Conservation (phyloP, 2,888 invertebrate species). For the Arrhopalites spinosus region DNA sequence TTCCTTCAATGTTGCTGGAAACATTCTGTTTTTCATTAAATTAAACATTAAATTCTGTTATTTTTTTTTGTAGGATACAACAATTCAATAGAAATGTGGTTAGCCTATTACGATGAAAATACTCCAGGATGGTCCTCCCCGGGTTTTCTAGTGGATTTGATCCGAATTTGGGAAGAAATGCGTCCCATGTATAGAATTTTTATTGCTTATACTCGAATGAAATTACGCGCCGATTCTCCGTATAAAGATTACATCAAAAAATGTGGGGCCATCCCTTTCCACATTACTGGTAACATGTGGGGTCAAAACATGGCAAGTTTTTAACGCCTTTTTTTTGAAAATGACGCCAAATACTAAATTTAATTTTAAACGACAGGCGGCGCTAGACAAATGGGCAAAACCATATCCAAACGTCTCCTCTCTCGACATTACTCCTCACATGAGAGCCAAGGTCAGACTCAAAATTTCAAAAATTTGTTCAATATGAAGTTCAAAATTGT, state of each 20-base stretch:
- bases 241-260: slow-evolving; percentile 55
- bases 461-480: background rate
- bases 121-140: slow-evolving; percentile 55
- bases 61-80: too few relatives aligned
- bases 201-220: slow-evolving; percentile 78
- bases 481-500: background rate
- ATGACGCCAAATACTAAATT: too few relatives aligned
- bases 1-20: too few relatives aligned
- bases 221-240: slow-evolving; percentile 60
- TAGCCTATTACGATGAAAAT: slow-evolving; percentile 74
- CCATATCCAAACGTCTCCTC: slow-evolving; percentile 74
- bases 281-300: slow-evolving; percentile 73
- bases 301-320: slow-evolving; percentile 71
- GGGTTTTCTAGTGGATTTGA: slow-evolving; percentile 62
- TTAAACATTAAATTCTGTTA: too few relatives aligned
- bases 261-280: slow-evolving; percentile 56
- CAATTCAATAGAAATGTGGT: slow-evolving; percentile 65
- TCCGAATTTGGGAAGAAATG: slow-evolving; percentile 66
- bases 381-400: slow-evolving; percentile 73
- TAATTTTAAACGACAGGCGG: slow-evolving; percentile 68
- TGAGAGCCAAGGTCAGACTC: slow-evolving; percentile 63
- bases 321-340: too few relatives aligned
- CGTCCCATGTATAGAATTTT: slow-evolving; percentile 79
- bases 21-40: too few relatives aligned
- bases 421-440: slow-evolving; percentile 76